These are phyloP conservation scores for Pocota personata DNA, from an alignment of 2,888 invertebrate species.

Conservation along the genomic window DNA sequence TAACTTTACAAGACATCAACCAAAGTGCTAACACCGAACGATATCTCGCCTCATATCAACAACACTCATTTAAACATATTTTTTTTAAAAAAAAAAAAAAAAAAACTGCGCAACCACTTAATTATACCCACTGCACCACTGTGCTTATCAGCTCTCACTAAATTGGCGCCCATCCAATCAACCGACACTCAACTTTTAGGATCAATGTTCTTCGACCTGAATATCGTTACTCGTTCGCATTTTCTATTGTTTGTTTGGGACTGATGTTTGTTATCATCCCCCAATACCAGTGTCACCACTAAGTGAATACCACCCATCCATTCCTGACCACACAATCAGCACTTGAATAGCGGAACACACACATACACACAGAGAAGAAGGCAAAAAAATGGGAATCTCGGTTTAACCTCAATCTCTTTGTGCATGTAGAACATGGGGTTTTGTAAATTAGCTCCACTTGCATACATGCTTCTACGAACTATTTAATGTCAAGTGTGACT, in stretches of 20 bases:
- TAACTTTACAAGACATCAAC: no score
- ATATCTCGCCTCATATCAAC: no score
- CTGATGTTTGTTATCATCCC: slow-evolving; percentile 18
- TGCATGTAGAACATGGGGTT: background rate
- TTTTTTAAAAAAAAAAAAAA: no score
- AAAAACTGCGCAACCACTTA: background rate
- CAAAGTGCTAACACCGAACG: no score
- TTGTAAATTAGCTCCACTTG: slow-evolving; percentile 64
- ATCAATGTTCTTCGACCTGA: slow-evolving; percentile 41
- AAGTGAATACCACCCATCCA: background rate
- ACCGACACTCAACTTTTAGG: slow-evolving; percentile 24
- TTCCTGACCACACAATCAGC: slow-evolving; percentile 28
- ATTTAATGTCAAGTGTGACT: slow-evolving; percentile 74
- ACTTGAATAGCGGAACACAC: slow-evolving; percentile 24
- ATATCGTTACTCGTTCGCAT: slow-evolving; percentile 24
- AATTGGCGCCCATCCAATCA: slow-evolving; percentile 54
- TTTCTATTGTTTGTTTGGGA: background rate
- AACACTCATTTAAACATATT: no score
- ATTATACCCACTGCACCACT: background rate
- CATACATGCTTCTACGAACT: slow-evolving; percentile 23
- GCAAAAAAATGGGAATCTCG: background rate
- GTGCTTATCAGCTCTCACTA: background rate
- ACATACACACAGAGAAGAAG: background rate
- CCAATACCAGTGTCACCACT: background rate
- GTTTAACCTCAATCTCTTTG: slow-evolving; percentile 51